Percentiles rank a stretch among this genome's conserved stretches.
phyloP scores from a whole-genome alignment of 2,888 invertebrate genomes.

The Linnaemya tessellans region DNA sequence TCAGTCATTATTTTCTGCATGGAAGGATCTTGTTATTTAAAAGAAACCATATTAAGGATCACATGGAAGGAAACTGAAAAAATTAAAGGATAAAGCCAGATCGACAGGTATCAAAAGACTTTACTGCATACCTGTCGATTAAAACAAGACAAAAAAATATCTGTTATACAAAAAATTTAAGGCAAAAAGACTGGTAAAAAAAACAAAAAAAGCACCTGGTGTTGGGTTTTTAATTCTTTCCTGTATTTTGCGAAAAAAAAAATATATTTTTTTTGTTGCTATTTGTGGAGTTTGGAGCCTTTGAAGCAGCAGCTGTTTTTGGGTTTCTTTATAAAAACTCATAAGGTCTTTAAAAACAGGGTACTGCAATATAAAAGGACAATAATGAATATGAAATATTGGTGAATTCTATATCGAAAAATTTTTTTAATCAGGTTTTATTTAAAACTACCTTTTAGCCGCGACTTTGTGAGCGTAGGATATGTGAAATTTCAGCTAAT shows the following conservation, averaged over 20 bases:
- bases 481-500: no score
- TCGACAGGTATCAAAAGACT: slow-evolving; percentile 49
- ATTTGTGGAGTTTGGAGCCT: slow-evolving; percentile 47
- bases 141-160: slow-evolving; percentile 14
- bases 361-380: neutral
- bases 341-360: slow-evolving; percentile 22
- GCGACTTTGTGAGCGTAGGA: no score
- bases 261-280: slow-evolving; percentile 2
- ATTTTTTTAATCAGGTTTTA: neutral
- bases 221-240: slow-evolving; percentile 46
- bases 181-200: neutral
- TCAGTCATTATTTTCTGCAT: neutral
- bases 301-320: slow-evolving; percentile 64
- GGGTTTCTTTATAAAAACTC: neutral
- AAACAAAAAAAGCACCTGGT: slow-evolving; percentile 71
- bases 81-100: slow-evolving; percentile 49
- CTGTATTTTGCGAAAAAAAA: neutral
- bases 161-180: slow-evolving; percentile 19
- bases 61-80: slow-evolving; percentile 8
- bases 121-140: slow-evolving; percentile 11
- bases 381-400: neutral
- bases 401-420: no score
- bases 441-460: no score
- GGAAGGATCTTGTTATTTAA: slow-evolving; percentile 39
- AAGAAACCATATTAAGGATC: slow-evolving; percentile 58